phyloP scores from a whole-genome alignment of 1,140 invertebrate genomes.

The Eupristina koningsbergeri region DNA sequence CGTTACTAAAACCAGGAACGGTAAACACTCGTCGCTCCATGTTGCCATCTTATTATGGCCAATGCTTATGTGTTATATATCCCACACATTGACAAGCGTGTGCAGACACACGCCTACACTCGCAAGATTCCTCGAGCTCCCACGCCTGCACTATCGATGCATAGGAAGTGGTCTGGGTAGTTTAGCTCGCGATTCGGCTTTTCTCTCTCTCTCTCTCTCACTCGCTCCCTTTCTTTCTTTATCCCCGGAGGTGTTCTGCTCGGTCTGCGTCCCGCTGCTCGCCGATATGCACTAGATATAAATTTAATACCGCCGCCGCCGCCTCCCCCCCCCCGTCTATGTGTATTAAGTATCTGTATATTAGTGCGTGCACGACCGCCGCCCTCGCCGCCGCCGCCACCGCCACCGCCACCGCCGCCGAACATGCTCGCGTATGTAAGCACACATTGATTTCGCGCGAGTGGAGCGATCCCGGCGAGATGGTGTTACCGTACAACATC shows the following conservation, averaged over 20 bases:
- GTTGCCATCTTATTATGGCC: constrained; percentile 33
- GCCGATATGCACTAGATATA: constrained; percentile 62
- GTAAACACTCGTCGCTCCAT: constrained; percentile 6
- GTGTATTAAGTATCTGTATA: background rate
- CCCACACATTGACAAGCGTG: background rate
- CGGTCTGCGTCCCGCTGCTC: background rate
- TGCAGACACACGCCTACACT: background rate
- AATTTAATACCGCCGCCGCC: constrained; percentile 53
- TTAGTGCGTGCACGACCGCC: background rate
- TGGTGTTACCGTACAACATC: background rate
- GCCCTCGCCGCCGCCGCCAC: too few relatives aligned
- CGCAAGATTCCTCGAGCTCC: constrained; percentile 26
- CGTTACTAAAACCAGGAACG: constrained; percentile 37
- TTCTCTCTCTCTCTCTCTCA: too few relatives aligned
- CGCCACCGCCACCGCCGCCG: background rate
- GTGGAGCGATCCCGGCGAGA: background rate
- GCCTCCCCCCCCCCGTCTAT: too few relatives aligned
- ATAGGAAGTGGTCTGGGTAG: constrained; percentile 17
- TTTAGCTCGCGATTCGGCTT: constrained; percentile 17
- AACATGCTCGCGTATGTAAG: background rate
- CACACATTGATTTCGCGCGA: background rate
- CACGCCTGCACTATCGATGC: constrained; percentile 47
- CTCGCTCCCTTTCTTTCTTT: background rate
- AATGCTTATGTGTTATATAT: background rate
- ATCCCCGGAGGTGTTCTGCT: background rate